Evolutionary conservation across 2,888 invertebrate species (phyloP).

Genomic region (Cerceris ruficornis): DNA sequence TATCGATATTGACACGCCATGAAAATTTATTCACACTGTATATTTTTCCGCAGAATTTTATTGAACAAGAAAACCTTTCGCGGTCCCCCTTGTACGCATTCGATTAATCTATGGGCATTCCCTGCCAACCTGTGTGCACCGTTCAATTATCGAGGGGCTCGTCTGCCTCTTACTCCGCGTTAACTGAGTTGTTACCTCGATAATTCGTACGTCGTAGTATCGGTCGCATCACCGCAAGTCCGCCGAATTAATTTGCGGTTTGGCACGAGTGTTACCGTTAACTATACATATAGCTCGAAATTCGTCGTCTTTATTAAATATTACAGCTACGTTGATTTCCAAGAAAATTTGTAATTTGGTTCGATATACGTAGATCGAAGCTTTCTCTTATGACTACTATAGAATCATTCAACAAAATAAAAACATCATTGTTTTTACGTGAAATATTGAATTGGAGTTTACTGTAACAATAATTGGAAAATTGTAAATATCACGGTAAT

Average conservation of each 20-base stretch:
- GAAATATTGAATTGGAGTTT: too few species aligned
- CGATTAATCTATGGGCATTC: conserved; percentile 51
- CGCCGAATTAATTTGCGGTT: conserved; percentile 61
- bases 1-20: neutral
- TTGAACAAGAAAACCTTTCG: conserved; percentile 25
- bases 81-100: conserved; percentile 32
- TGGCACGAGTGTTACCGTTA: conserved; percentile 59
- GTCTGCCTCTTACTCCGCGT: conserved; percentile 49
- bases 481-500: too few species aligned
- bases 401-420: too few species aligned
- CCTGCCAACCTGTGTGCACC: conserved; percentile 52
- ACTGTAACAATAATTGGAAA: too few species aligned
- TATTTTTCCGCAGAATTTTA: neutral
- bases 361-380: too few species aligned
- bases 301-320: conserved; percentile 27
- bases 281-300: conserved; percentile 54
- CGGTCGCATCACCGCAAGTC: conserved; percentile 45
- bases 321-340: too few species aligned
- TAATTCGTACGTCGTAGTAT: conserved; percentile 65
- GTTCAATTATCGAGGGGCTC: conserved; percentile 62
- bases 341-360: too few species aligned
- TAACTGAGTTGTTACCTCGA: conserved; percentile 68
- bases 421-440: too few species aligned
- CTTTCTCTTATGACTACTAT: too few species aligned
- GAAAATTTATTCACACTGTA: neutral